Base-by-base conservation (phyloP, 2,113 vertebrate species). In the Seriola aureovittata region DNA sequence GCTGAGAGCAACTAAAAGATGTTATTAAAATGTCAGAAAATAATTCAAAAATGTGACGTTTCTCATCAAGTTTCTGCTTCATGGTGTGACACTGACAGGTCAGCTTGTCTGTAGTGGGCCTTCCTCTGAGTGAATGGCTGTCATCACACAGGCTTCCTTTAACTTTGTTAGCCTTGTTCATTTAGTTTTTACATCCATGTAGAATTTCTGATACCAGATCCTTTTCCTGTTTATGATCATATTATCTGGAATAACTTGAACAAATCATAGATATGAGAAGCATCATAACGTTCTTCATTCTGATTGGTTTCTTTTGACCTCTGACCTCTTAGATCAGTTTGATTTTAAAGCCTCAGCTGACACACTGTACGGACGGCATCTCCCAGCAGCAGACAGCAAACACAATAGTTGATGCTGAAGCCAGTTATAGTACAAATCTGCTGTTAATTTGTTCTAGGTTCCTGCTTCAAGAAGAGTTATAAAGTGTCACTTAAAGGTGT, bases 21-120 rank as follows among this genome's bases (percentile, higher is more conserved):
- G 42, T 64, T 70, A 16, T 59, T 32, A 12, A 52, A 76, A 80
- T 13, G 21, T 40, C 34, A 13, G 54, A 62, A 70, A 71, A 76
- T 29, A 1, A 4, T 52, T 25, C 4, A 50, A 19, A 50, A 50
- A 19, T 50, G 5, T 25, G 12, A n/a, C 5, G 19, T 75, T 58
- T 32, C 14, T 42, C 34, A 29, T 36, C 3, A 48, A 29, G 4
- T 34, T 68, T 62, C 29, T 29, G 23, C 68, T 58, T 72, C 16
- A 6, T 36, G 55, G 54, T 11, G 60, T 17, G 23, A 52, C n/a
- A 36, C 1, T 50, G 70, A 44, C 23, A 25, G 14, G 34, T 54
- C 2, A 7, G 7, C 9, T 4, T 3, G 21, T 46, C 29, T n/a
- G 65, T 5, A 1, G 21, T 55, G 52, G 1, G 11, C 32, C 19